phyloP scores from a whole-genome alignment of 2,113 vertebrate genomes.

The Scortum barcoo region DNA sequence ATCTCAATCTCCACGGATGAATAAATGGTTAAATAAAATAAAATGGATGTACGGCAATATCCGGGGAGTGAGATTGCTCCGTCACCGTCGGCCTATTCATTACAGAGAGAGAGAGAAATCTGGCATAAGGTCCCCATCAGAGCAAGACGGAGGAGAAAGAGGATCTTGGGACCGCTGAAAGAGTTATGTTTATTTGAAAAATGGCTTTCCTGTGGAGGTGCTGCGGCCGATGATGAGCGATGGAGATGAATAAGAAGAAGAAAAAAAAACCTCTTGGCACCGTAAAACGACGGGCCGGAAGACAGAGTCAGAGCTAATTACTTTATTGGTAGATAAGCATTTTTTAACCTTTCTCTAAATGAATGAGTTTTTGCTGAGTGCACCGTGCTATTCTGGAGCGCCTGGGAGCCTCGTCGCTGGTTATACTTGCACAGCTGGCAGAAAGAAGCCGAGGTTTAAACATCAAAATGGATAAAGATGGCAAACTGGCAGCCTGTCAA shows the following conservation, averaged over 20 bases:
- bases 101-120: slow-evolving; percentile 37
- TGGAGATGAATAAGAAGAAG: slow-evolving; percentile 49
- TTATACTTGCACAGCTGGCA: neutral
- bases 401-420: neutral
- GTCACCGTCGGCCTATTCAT: slow-evolving; percentile 41
- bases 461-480: neutral
- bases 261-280: slow-evolving; percentile 55
- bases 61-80: slow-evolving; percentile 44
- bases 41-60: slow-evolving; percentile 39
- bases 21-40: slow-evolving; percentile 26
- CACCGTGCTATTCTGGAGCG: slow-evolving; percentile 25
- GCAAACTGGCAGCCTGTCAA: neutral
- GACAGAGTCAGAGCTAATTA: slow-evolving; percentile 60
- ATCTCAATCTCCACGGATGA: neutral
- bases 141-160: slow-evolving; percentile 6
- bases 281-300: slow-evolving; percentile 17
- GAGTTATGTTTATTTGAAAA: slow-evolving; percentile 48
- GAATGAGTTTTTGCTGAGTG: slow-evolving; percentile 42
- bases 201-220: slow-evolving; percentile 41
- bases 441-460: neutral
- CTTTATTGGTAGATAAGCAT: slow-evolving; percentile 63
- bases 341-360: slow-evolving; percentile 51
- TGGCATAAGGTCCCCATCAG: slow-evolving; percentile 46
- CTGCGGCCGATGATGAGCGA: slow-evolving; percentile 38
- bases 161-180: slow-evolving; percentile 42